A percentile compares a stretch with the other conserved stretches of the same genome.
phyloP scores from a whole-genome alignment of 1,140 invertebrate species.

The Conus betulinus region DNA sequence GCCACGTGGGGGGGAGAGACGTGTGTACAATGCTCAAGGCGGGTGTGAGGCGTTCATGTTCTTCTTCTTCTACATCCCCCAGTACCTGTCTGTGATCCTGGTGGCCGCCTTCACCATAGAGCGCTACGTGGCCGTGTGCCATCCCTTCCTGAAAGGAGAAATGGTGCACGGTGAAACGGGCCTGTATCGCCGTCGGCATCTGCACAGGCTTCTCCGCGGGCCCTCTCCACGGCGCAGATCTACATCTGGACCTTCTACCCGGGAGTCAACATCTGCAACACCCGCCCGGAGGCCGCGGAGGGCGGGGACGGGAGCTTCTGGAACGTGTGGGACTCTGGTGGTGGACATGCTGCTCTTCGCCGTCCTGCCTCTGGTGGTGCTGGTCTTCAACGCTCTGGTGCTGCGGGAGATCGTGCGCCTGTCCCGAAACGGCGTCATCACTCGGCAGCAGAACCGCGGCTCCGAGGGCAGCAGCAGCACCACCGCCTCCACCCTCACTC shows the following conservation, averaged over 20 bases:
- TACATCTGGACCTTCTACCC: conserved; percentile 65
- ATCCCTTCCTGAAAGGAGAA: conserved; percentile 84
- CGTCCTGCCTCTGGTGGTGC: conserved; percentile 60
- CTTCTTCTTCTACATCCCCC: conserved; percentile 60
- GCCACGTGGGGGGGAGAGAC: conserved; percentile 62
- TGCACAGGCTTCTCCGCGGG: conserved; percentile 53
- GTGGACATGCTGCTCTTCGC: conserved; percentile 63
- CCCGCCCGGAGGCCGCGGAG: conserved; percentile 47
- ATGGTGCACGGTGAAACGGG: conserved; percentile 62
- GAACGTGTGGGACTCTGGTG: conserved; percentile 59
- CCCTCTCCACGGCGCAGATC: conserved; percentile 57
- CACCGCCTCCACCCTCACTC: conserved; percentile 64
- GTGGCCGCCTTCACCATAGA: conserved; percentile 91
- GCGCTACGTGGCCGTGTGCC: conserved; percentile 95
- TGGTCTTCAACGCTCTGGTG: conserved; percentile 65
- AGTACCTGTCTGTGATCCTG: conserved; percentile 70
- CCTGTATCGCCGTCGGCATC: conserved; percentile 52
- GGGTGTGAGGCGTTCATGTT: conserved; percentile 66
- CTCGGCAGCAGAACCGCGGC: conserved; percentile 38
- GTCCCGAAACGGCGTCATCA: conserved; percentile 47
- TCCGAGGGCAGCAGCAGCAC: conserved; percentile 35
- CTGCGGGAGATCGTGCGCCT: conserved; percentile 60
- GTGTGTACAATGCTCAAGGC: conserved; percentile 53
- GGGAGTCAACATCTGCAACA: conserved; percentile 48
- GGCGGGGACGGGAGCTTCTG: conserved; percentile 56